Evolutionary conservation across 2,113 vertebrate species (phyloP).

Genomic region (Theristicus caerulescens): DNA sequence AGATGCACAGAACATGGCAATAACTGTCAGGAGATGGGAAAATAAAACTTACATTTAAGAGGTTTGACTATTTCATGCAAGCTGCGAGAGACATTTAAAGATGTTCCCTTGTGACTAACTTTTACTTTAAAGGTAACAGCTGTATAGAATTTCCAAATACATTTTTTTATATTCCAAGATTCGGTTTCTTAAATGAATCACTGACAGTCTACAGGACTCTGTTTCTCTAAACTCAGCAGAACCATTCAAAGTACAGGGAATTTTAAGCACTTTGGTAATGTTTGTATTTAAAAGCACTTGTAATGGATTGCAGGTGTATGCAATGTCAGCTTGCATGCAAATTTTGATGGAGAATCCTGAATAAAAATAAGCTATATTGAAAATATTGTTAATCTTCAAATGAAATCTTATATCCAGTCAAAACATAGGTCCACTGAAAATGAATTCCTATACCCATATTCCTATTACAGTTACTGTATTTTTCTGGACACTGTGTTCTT

Average conservation of each 20-base stretch:
- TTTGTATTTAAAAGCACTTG: slow-evolving; percentile 8
- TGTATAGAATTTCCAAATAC: slow-evolving; percentile 7
- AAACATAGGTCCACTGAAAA: not conserved
- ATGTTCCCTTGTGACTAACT: slow-evolving; percentile 24
- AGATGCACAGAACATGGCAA: not conserved
- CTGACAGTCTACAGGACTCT: not conserved
- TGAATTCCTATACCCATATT: not conserved
- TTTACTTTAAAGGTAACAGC: slow-evolving; percentile 33
- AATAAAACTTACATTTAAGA: slow-evolving; percentile 22
- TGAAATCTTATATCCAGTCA: not conserved
- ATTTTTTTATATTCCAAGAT: not conserved
- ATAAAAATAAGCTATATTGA: not conserved
- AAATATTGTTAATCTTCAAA: not conserved
- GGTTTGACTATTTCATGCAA: slow-evolving; percentile 27
- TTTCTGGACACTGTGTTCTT: not conserved
- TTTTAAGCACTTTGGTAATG: not conserved
- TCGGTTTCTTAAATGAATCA: slow-evolving; percentile 31
- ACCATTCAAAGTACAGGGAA: not conserved
- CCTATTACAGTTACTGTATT: not conserved
- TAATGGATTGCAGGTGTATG: slow-evolving; percentile 36
- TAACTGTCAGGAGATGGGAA: not conserved
- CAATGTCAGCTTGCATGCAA: not conserved
- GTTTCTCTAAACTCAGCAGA: not conserved
- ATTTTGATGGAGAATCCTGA: not conserved
- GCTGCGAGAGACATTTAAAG: slow-evolving; percentile 34